Conservation (phyloP, 2,113 vertebrate genomes). For the Notiomystis cincta region DNA sequence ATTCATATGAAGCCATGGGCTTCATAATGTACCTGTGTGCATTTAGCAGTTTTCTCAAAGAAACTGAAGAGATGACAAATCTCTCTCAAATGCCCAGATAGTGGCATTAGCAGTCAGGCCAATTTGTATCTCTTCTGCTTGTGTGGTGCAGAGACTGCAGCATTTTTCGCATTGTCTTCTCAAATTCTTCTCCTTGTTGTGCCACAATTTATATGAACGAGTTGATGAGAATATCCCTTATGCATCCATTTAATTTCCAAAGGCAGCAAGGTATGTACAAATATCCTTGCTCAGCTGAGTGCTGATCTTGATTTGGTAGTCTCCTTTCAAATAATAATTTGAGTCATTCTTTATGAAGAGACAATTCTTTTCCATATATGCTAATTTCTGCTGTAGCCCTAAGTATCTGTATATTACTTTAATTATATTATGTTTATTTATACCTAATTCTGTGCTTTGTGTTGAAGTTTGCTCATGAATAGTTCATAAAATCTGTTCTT, state of each 20-base stretch:
- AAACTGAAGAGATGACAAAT: not conserved
- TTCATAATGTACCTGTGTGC: not conserved
- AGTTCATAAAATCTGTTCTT: not conserved
- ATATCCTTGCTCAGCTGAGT: not conserved
- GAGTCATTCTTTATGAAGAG: not conserved
- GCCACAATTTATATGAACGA: not conserved
- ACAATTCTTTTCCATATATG: not conserved
- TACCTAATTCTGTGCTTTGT: not conserved
- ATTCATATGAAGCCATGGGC: not conserved
- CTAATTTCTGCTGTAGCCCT: not conserved
- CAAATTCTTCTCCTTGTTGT: not conserved
- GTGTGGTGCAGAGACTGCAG: not conserved
- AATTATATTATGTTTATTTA: not conserved
- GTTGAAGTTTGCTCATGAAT: not conserved
- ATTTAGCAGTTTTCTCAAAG: not conserved
- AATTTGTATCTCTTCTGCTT: not conserved
- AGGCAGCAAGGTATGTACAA: not conserved
- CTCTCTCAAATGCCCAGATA: not conserved
- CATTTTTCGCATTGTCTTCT: not conserved
- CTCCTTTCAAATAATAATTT: slow-evolving; percentile 3
- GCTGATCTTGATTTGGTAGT: not conserved
- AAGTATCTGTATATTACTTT: not conserved
- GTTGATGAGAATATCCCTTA: not conserved
- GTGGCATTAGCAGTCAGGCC: not conserved
- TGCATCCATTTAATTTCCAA: not conserved